phyloP scores from a whole-genome alignment of 2,888 invertebrate genomes.

The Platynereis dumerilii region DNA sequence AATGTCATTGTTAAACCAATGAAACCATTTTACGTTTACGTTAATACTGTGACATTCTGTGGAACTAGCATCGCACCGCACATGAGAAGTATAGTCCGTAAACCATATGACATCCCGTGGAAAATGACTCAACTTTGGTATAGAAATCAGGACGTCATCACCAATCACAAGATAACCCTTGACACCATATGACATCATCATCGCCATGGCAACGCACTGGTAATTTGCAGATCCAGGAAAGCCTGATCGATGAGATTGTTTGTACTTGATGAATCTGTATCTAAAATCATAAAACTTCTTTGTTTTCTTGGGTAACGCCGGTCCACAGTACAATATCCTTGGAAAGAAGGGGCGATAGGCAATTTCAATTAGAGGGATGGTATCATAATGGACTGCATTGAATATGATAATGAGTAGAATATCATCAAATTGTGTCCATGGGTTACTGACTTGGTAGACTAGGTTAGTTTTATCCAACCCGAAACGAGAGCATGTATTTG shows the following conservation, averaged over 20 bases:
- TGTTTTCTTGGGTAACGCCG: constrained; percentile 23
- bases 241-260: constrained; percentile 19
- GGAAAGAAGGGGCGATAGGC: constrained; percentile 38
- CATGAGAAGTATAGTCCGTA: constrained; percentile 11
- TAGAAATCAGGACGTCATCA: constrained; percentile 33
- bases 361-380: constrained; percentile 35
- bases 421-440: constrained; percentile 25
- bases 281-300: no score
- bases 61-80: no score
- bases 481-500: neutral
- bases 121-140: constrained; percentile 15
- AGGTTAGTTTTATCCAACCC: constrained; percentile 19
- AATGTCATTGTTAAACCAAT: no score
- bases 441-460: neutral
- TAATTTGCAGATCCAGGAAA: constrained; percentile 35
- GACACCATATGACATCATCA: constrained; percentile 26
- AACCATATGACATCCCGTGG: constrained; percentile 28
- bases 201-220: constrained; percentile 31
- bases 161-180: constrained; percentile 33
- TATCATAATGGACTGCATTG: constrained; percentile 34
- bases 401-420: constrained; percentile 34
- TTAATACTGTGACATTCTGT: no score
- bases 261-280: no score
- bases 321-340: constrained; percentile 38
- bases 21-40: no score